phyloP scores from a whole-genome alignment of 2,113 vertebrate genomes.

The Lophochroa leadbeateri region DNA sequence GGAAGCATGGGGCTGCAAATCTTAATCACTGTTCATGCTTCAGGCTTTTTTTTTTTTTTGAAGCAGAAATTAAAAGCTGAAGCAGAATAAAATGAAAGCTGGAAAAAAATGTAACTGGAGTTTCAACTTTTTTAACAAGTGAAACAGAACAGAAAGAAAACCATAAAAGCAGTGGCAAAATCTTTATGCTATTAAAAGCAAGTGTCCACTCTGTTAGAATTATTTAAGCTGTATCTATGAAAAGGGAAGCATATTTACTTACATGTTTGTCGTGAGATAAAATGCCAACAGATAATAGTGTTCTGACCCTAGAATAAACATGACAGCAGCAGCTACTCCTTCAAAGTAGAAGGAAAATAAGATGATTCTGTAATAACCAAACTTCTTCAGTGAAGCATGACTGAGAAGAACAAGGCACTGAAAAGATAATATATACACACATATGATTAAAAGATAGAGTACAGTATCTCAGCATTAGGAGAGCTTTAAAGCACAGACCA shows the following conservation, averaged over 20 bases:
- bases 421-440: constrained; percentile 20
- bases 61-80: background rate
- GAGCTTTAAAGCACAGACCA: background rate
- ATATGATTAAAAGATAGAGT: background rate
- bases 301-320: constrained; percentile 82
- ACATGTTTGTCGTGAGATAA: constrained; percentile 87
- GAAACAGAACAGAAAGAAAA: background rate
- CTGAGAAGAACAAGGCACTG: constrained; percentile 86
- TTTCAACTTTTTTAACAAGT: background rate
- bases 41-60: background rate
- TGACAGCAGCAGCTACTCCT: constrained; percentile 74
- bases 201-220: background rate
- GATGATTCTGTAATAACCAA: constrained; percentile 89
- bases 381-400: constrained; percentile 76
- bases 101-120: background rate
- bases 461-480: background rate
- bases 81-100: background rate
- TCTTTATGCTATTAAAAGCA: background rate
- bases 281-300: constrained; percentile 82
- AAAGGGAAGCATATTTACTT: constrained; percentile 61
- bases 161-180: background rate
- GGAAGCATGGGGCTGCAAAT: background rate
- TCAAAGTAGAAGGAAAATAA: constrained; percentile 87
- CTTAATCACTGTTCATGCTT: background rate
- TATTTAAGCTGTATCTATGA: background rate